These are phyloP conservation scores for Chaitophorus viminalis DNA, from an alignment of 2,888 invertebrate genomes.

Conservation along the genomic window DNA sequence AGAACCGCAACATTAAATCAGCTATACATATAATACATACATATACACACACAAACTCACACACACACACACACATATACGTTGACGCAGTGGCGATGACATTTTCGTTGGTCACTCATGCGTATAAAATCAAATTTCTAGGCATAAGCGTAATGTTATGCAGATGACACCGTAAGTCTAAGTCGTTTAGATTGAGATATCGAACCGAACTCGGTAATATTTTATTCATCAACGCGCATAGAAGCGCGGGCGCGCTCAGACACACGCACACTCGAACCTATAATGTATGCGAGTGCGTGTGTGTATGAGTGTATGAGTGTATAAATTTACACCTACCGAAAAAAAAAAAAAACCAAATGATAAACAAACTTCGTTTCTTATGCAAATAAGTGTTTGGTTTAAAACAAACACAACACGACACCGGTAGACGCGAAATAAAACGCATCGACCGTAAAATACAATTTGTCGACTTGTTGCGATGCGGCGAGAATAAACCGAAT, in stretches of 20 bases:
- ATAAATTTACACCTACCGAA: constrained; percentile 35
- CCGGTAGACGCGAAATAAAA: constrained; percentile 23
- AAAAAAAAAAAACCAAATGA: not conserved
- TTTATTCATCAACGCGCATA: not conserved
- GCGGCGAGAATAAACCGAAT: not conserved
- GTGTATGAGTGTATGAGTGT: not conserved
- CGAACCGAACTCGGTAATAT: not conserved
- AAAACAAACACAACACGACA: constrained; percentile 20
- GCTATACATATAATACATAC: no score
- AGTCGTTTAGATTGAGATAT: constrained; percentile 34
- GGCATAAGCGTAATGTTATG: not conserved
- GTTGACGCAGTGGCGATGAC: not conserved
- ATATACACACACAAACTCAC: no score
- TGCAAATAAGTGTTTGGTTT: constrained; percentile 34
- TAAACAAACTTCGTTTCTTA: constrained; percentile 39
- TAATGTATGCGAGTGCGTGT: no score
- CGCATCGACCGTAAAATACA: constrained; percentile 41
- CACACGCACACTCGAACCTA: not conserved
- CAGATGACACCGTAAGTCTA: constrained; percentile 7
- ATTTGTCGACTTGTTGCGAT: constrained; percentile 38
- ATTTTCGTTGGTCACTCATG: not conserved
- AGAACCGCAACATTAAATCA: not conserved
- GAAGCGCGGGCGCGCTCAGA: not conserved
- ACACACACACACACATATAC: no score
- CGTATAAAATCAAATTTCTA: not conserved